Evolutionary conservation across 2,888 invertebrate genomes (phyloP).

Genomic region (Zonitis immaculata): DNA sequence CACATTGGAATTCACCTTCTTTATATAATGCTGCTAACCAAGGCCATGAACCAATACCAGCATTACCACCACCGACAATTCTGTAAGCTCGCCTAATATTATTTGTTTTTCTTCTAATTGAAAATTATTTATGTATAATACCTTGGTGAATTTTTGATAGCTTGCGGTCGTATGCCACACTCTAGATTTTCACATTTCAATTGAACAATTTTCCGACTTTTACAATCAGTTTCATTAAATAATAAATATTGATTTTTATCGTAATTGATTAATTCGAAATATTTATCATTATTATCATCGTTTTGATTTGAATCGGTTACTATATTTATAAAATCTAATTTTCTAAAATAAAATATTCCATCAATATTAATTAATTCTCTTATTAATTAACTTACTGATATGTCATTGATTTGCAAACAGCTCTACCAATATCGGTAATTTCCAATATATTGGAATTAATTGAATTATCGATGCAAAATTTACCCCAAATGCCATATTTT

Average conservation of each 20-base stretch:
- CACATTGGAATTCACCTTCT: conserved; percentile 81
- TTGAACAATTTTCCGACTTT: conserved; percentile 59
- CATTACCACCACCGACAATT: conserved; percentile 76
- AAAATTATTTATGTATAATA: conserved; percentile 36
- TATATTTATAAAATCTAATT: conserved; percentile 27
- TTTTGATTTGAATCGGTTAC: conserved; percentile 16
- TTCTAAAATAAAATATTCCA: conserved; percentile 30
- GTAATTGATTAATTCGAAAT: conserved; percentile 59
- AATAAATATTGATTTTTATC: conserved; percentile 57
- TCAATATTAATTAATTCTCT: neutral
- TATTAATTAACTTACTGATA: conserved; percentile 56
- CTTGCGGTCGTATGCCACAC: conserved; percentile 67
- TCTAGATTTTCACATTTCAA: conserved; percentile 65
- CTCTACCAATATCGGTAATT: conserved; percentile 66
- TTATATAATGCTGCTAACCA: conserved; percentile 84
- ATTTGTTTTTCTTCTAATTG: neutral
- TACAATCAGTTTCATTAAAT: conserved; percentile 61
- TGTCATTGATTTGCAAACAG: conserved; percentile 72
- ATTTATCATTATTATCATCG: conserved; percentile 30
- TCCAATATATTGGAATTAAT: conserved; percentile 52
- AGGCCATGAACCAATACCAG: conserved; percentile 74
- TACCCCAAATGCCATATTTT: conserved; percentile 72
- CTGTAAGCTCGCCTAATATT: conserved; percentile 51
- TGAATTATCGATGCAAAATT: conserved; percentile 64
- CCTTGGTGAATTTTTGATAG: conserved; percentile 64